Conservation (phyloP, 2,888 invertebrate genomes). For the Platycheirus rosarum region DNA sequence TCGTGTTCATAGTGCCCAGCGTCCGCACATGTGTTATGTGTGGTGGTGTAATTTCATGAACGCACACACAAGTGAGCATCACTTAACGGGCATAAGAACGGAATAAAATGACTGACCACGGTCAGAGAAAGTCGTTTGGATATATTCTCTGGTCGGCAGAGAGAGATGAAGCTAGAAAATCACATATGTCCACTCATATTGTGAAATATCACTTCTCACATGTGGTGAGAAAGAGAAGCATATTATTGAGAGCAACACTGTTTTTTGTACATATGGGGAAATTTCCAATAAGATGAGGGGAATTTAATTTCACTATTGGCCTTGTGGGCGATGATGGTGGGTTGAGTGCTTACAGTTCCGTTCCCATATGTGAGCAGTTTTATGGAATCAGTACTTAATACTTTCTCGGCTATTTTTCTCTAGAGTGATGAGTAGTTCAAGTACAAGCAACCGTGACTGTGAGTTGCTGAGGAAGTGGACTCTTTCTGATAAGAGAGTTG, state of each 20-base stretch:
- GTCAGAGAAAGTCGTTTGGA: constrained; percentile 66
- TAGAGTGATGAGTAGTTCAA: neutral
- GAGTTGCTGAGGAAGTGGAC: constrained; percentile 26
- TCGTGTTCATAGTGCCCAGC: constrained; percentile 66
- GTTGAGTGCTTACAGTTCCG: constrained; percentile 11
- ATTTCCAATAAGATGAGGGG: constrained; percentile 69
- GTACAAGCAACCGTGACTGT: too few relatives aligned
- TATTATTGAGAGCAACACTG: neutral
- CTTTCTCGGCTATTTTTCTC: neutral
- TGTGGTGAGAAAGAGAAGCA: constrained; percentile 54
- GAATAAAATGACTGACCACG: constrained; percentile 70
- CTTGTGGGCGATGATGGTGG: constrained; percentile 30
- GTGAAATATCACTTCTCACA: constrained; percentile 49
- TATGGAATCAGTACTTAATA: neutral
- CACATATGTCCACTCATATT: constrained; percentile 74
- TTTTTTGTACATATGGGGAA: constrained; percentile 33
- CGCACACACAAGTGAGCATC: constrained; percentile 60
- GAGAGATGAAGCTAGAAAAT: constrained; percentile 50
- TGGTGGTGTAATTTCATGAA: constrained; percentile 48
- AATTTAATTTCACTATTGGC: constrained; percentile 27
- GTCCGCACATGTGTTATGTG: constrained; percentile 37
- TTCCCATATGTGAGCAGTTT: neutral
- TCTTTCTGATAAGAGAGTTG: constrained; percentile 18
- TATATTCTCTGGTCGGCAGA: constrained; percentile 33
- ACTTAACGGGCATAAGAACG: constrained; percentile 67